phyloP scores from a whole-genome alignment of 2,888 invertebrate species.

The Ectemnius continuus region DNA sequence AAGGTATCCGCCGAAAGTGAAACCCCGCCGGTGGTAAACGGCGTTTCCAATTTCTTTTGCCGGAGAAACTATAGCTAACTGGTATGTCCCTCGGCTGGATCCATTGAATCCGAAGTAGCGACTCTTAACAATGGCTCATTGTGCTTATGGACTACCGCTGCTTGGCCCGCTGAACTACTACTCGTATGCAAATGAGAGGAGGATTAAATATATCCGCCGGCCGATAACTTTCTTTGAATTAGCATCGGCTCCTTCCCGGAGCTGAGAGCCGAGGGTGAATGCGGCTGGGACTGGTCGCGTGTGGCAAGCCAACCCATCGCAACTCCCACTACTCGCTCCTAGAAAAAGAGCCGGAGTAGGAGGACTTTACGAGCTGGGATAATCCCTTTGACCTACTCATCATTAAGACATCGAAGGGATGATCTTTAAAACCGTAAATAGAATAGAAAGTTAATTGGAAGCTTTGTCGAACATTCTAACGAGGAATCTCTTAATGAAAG shows the following conservation, averaged over 20 bases:
- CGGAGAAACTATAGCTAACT: constrained; percentile 33
- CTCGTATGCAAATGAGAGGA: constrained; percentile 37
- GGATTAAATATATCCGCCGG: constrained; percentile 46
- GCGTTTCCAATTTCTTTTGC: constrained; percentile 38
- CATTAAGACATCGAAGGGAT: no score
- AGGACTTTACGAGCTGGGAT: no score
- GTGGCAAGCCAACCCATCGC: constrained; percentile 21
- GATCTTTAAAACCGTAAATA: no score
- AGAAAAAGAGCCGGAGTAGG: no score
- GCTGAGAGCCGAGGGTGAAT: constrained; percentile 24
- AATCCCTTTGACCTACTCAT: no score
- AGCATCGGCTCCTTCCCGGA: constrained; percentile 41
- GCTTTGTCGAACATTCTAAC: no score
- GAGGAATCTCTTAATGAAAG: no score
- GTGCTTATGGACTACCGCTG: constrained; percentile 30
- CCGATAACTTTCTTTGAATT: constrained; percentile 51
- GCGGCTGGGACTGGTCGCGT: constrained; percentile 9
- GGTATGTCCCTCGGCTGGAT: neutral
- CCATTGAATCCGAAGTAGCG: constrained; percentile 25
- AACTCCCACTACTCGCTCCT: no score
- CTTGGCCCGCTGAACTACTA: constrained; percentile 12
- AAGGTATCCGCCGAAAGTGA: neutral
- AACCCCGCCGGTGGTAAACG: constrained; percentile 21
- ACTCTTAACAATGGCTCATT: constrained; percentile 43
- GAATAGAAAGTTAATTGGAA: no score